Evolutionary conservation across 2,113 vertebrate species (phyloP), one percentile per base, ranked within the genome.

Genomic region (Carollia perspicillata): DNA sequence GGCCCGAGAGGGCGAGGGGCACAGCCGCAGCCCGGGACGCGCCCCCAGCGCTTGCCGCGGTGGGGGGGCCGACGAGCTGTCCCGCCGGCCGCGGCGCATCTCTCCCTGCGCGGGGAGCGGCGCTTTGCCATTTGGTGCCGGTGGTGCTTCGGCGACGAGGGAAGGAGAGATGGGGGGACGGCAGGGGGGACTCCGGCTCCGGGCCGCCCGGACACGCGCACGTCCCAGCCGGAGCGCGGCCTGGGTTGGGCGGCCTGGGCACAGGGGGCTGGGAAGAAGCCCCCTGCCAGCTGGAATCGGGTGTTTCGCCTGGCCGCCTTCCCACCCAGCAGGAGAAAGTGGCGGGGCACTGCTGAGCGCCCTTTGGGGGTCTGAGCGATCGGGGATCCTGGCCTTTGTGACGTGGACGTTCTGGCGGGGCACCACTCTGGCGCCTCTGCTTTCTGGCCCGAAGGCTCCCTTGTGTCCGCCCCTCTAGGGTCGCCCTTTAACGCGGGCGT

Each of bases 101-200:
- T 84, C 96, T 93, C 97, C 80, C 97, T 86, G 97, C 96, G 97
- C 96, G 77, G 95, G 95, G 95, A 98, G 98, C 98, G 98, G 98
- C 98, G 98, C 98, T 98, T 98, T 98, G 99, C 98, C 98, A 98
- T 98, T 99, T 98, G 98, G 98, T 98, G 98, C 98, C 96, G 98
- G 97, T 97, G 98, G 98, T 97, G 98, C 98, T 98, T 98, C 97
- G 95, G 96, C 97, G 95, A 96, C 96, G 94, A 98, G 98, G 98
- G 98, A 98, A 98, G 98, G 98, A 97, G 95, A 93, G 94, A 97
- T 97, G 98, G 99, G 99, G 99, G 95, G 98, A 98, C 98, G 35
- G 65, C 96, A 99, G 97, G 99, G 99, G 98, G 99, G 98, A 98
- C 98, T 98, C 90, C 98, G 97, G 97, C 96, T 93, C 86, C 84